Percentiles rank a stretch among this genome's conserved stretches.
Conservation (phyloP, 2,113 vertebrate species). For the Psephotus haematonotus region DNA sequence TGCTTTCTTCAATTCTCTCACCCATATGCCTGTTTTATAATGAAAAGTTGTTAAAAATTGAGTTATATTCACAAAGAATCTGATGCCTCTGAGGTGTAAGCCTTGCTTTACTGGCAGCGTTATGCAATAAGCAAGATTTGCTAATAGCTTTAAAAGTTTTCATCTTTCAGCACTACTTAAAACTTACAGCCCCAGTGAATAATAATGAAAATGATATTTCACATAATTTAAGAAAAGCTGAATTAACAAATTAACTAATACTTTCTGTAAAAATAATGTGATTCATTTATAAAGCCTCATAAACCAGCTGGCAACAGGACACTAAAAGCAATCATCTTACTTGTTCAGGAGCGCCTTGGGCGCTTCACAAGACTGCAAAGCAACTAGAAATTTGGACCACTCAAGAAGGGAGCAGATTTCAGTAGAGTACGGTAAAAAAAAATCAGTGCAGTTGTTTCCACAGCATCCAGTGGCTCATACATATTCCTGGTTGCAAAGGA, state of each 20-base stretch:
- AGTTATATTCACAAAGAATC: background rate
- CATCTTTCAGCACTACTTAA: background rate
- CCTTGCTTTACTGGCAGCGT: background rate
- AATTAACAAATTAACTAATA: background rate
- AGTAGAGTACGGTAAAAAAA: background rate
- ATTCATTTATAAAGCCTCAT: background rate
- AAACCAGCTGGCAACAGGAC: background rate
- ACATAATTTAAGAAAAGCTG: background rate
- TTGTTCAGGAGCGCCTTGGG: background rate
- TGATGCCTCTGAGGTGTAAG: background rate
- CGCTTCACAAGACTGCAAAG: background rate
- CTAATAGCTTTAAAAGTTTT: background rate
- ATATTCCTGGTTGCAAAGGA: background rate
- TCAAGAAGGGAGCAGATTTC: background rate
- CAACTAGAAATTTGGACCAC: background rate
- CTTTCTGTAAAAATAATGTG: background rate
- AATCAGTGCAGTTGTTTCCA: background rate
- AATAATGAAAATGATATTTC: background rate
- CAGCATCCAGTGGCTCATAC: background rate
- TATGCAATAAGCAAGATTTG: background rate
- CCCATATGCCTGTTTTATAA: background rate
- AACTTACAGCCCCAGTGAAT: background rate
- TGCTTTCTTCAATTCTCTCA: background rate
- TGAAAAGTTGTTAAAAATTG: conserved; percentile 13
- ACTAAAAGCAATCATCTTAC: background rate